A percentile compares a stretch with the other conserved stretches of the same genome.
Conservation (phyloP, 1,140 invertebrate species). For the Pseudomyrmex flavicornis region DNA sequence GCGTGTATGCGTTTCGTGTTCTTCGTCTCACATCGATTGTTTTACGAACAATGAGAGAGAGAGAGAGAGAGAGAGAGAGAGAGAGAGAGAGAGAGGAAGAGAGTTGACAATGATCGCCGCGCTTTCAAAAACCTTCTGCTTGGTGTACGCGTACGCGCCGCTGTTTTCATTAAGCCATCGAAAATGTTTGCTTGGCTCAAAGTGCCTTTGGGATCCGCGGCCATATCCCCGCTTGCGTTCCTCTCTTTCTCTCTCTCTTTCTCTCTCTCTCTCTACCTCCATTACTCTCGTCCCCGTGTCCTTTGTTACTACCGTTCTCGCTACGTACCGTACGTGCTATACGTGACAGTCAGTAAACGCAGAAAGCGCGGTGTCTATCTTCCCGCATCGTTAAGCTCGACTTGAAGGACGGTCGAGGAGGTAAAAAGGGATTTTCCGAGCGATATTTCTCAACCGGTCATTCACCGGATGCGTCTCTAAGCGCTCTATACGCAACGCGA, state of each 20-base stretch:
- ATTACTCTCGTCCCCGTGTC: not conserved
- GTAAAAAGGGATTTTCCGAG: not conserved
- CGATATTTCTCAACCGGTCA: not conserved
- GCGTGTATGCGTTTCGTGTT: too few species aligned
- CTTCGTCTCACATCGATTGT: not conserved
- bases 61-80: too few species aligned
- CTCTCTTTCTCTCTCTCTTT: not conserved
- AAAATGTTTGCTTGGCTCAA: slow-evolving; percentile 65
- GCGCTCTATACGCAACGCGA: not conserved
- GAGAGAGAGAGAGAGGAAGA: too few species aligned
- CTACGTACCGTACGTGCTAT: not conserved
- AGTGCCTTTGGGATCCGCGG: slow-evolving; percentile 40
- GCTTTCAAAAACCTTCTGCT: not conserved
- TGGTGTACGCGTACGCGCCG: slow-evolving; percentile 54
- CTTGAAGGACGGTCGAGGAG: not conserved
- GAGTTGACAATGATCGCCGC: too few species aligned
- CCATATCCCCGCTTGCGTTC: slow-evolving; percentile 1
- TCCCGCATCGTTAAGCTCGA: slow-evolving; percentile 20
- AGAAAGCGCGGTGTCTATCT: slow-evolving; percentile 5
- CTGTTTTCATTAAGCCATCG: slow-evolving; percentile 71
- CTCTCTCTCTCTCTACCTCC: not conserved
- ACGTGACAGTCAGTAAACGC: slow-evolving; percentile 18
- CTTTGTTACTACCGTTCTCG: slow-evolving; percentile 13
- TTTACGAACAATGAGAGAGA: not conserved
- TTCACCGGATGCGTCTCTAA: not conserved